These are phyloP conservation scores for Cephus rjabovi DNA, from an alignment of 2,888 invertebrate species.

Conservation along the genomic window DNA sequence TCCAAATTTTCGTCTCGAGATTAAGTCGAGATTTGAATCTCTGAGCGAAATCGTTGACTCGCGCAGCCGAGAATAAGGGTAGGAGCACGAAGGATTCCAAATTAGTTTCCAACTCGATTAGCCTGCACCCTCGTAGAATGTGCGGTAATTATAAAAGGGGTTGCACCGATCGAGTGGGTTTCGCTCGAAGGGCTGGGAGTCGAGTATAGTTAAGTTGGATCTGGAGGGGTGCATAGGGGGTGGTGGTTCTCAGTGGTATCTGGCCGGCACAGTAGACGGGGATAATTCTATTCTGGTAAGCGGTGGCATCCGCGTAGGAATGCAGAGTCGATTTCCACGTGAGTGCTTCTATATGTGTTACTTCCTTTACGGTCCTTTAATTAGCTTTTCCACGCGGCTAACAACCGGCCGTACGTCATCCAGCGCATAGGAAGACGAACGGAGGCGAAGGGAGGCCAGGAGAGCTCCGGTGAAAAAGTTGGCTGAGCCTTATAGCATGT, in stretches of 20 bases:
- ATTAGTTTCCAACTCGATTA: constrained; percentile 1
- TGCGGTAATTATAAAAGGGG: constrained; percentile 34
- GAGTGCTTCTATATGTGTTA: constrained; percentile 28
- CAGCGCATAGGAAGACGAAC: background rate
- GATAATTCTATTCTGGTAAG: constrained; percentile 4
- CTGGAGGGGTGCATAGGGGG: background rate
- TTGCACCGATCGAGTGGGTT: constrained; percentile 22
- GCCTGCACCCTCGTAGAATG: constrained; percentile 25
- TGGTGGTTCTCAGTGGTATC: background rate
- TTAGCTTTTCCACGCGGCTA: constrained; percentile 42
- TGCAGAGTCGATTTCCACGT: constrained; percentile 1
- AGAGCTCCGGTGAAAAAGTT: background rate
- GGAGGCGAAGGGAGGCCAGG: too few species aligned
- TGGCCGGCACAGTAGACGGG: background rate
- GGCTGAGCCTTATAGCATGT: background rate
- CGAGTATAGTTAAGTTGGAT: background rate
- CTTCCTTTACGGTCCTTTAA: constrained; percentile 49
- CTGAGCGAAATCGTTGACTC: background rate
- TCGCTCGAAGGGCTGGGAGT: constrained; percentile 16
- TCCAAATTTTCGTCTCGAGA: background rate
- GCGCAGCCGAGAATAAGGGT: background rate
- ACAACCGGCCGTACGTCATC: constrained; percentile 27
- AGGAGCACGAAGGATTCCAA: background rate
- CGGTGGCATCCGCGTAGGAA: background rate
- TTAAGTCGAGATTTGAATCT: background rate